phyloP scores from a whole-genome alignment of 2,797 vertebrate genomes.

The Rhinella marina region DNA sequence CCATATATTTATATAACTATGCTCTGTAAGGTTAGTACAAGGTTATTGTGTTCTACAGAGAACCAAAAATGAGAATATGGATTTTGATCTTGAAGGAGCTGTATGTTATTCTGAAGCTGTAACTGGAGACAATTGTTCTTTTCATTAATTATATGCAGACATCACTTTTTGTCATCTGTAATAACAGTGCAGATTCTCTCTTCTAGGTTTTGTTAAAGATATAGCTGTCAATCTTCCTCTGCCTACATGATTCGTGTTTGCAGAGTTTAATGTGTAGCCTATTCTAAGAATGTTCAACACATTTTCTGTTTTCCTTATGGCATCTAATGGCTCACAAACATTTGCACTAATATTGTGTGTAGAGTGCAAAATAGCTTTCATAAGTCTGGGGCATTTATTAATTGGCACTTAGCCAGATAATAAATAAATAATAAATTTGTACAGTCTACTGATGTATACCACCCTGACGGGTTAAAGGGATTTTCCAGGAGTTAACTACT shows the following conservation, averaged over 20 bases:
- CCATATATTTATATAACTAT: slow-evolving; percentile 29
- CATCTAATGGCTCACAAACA: background rate
- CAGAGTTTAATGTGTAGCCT: background rate
- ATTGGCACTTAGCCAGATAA: too few relatives aligned
- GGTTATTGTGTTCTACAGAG: background rate
- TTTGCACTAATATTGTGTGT: background rate
- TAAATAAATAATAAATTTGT: too few relatives aligned
- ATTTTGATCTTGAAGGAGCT: background rate
- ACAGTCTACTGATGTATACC: too few relatives aligned
- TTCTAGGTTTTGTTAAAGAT: background rate
- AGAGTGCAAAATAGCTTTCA: background rate
- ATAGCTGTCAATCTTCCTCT: background rate
- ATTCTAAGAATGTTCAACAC: too few relatives aligned
- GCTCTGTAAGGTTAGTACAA: slow-evolving; percentile 1
- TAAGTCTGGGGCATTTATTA: too few relatives aligned
- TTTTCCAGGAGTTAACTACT: too few relatives aligned
- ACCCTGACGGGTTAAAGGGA: too few relatives aligned
- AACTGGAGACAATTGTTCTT: background rate
- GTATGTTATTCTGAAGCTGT: background rate
- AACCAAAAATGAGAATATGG: background rate
- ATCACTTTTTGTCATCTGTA: background rate
- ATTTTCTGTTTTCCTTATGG: background rate
- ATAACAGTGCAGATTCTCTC: background rate
- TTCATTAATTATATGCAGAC: background rate
- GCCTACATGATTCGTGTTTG: background rate